Conservation (phyloP, 2,797 vertebrate genomes). For the Sandelia bainsii region DNA sequence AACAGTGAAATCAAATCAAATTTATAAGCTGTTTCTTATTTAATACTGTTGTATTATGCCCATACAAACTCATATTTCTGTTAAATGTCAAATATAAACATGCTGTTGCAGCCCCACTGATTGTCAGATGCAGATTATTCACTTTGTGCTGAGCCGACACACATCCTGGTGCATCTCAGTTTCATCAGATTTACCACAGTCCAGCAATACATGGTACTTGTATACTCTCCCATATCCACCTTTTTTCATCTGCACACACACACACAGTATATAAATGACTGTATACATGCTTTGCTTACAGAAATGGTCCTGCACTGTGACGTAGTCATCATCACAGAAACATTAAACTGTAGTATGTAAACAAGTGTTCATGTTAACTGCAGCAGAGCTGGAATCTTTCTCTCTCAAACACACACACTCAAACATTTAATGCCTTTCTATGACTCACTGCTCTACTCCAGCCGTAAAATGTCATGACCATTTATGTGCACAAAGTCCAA, state of each 20-base stretch:
- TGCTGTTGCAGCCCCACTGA: not conserved
- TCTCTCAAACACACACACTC: slow-evolving; percentile 23
- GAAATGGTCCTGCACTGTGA: slow-evolving; percentile 21
- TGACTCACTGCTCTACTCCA: slow-evolving; percentile 60
- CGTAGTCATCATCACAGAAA: slow-evolving; percentile 37
- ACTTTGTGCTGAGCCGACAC: slow-evolving; percentile 22
- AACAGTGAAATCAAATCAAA: too few species aligned
- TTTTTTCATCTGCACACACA: slow-evolving; percentile 1
- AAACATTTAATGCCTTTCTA: slow-evolving; percentile 39
- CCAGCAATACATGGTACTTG: slow-evolving; percentile 10
- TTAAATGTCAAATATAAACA: not conserved
- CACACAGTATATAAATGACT: slow-evolving; percentile 27
- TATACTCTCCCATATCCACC: not conserved
- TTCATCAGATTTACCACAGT: slow-evolving; percentile 35
- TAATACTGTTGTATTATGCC: too few species aligned
- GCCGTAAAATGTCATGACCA: slow-evolving; percentile 73
- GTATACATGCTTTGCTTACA: slow-evolving; percentile 30
- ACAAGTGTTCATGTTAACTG: slow-evolving; percentile 36
- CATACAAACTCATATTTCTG: not conserved
- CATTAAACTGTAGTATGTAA: slow-evolving; percentile 51
- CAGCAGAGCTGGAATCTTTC: slow-evolving; percentile 28
- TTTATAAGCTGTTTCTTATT: too few species aligned
- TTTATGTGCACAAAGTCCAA: slow-evolving; percentile 73
- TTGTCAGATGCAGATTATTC: not conserved
- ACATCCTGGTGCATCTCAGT: slow-evolving; percentile 54